These are phyloP conservation scores for Sternarchorhynchus goeldii DNA, from an alignment of 2,797 vertebrate species.

Conservation along the genomic window DNA sequence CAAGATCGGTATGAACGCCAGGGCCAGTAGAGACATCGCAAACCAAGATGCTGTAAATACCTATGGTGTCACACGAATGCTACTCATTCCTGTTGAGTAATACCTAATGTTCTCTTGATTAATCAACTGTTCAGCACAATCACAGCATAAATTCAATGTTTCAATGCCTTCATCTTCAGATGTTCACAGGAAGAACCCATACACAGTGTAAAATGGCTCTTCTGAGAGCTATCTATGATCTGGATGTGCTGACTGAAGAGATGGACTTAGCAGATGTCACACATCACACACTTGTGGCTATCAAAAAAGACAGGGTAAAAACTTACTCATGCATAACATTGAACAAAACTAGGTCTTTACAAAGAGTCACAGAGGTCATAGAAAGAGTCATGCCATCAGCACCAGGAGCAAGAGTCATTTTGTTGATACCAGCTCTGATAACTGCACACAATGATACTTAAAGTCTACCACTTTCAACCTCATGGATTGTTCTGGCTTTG, in stretches of 20 bases:
- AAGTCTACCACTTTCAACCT: too few relatives aligned
- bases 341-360: neutral
- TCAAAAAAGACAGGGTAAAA: slow-evolving; percentile 66
- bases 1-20: neutral
- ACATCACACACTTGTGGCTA: slow-evolving; percentile 64
- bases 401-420: too few relatives aligned
- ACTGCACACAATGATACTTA: too few relatives aligned
- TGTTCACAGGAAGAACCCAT: slow-evolving; percentile 65
- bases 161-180: slow-evolving; percentile 55
- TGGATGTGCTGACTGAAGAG: slow-evolving; percentile 64
- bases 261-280: slow-evolving; percentile 61
- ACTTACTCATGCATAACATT: neutral
- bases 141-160: slow-evolving; percentile 5
- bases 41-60: neutral
- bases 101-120: neutral
- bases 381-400: neutral
- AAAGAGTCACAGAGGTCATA: neutral
- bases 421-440: too few relatives aligned
- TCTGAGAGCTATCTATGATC: slow-evolving; percentile 70
- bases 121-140: neutral
- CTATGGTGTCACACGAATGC: neutral
- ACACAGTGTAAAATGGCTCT: slow-evolving; percentile 69
- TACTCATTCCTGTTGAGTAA: neutral
- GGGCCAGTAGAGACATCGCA: neutral
- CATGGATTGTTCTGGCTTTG: neutral